Conservation (phyloP, 2,888 invertebrate genomes). For the Oxytorus armatus region DNA sequence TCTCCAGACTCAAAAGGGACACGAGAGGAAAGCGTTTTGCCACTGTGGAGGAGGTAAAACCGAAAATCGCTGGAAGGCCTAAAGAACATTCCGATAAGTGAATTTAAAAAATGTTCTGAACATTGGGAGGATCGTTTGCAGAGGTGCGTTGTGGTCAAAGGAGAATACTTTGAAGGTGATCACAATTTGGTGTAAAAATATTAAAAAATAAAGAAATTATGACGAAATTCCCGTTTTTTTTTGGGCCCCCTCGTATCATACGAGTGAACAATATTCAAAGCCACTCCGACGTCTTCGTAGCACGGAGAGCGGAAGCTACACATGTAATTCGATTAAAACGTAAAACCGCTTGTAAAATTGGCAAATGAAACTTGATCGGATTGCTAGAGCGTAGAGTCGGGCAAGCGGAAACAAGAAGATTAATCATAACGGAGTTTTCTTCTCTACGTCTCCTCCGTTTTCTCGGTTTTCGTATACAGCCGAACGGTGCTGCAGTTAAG, state of each 20-base stretch:
- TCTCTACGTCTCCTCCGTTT: not conserved
- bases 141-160: too few species aligned
- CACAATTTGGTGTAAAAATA: too few species aligned
- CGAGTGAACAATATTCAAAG: slow-evolving; percentile 25
- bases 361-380: slow-evolving; percentile 56
- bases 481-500: not conserved
- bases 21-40: too few species aligned
- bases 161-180: too few species aligned
- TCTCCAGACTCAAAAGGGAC: too few species aligned
- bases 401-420: slow-evolving; percentile 51
- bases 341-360: slow-evolving; percentile 50
- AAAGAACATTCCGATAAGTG: too few species aligned
- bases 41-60: too few species aligned
- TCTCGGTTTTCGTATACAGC: slow-evolving; percentile 5
- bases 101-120: too few species aligned
- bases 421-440: slow-evolving; percentile 47
- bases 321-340: slow-evolving; percentile 20
- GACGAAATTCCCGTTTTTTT: too few species aligned
- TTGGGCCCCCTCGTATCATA: not conserved
- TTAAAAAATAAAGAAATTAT: too few species aligned
- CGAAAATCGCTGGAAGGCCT: too few species aligned
- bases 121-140: too few species aligned
- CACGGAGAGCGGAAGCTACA: not conserved
- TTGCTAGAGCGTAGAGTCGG: slow-evolving; percentile 36
- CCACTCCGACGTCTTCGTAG: slow-evolving; percentile 17